Conservation (phyloP, 2,888 invertebrate species). For the Lasioglossum lativentre region DNA sequence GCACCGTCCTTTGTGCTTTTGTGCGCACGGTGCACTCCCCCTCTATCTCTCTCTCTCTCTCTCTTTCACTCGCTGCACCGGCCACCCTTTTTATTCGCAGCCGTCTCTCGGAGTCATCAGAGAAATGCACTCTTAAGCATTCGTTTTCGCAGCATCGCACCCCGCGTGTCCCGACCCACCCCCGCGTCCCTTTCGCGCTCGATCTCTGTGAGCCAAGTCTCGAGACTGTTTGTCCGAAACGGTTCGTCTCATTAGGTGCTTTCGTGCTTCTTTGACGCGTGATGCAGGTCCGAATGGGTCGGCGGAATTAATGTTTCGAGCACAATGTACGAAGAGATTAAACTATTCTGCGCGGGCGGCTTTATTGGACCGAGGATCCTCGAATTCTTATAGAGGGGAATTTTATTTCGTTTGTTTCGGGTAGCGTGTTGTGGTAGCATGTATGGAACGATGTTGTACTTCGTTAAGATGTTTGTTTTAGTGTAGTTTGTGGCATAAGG, state of each 20-base stretch:
- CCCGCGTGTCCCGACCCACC: neutral
- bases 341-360: neutral
- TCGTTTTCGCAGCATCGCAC: slow-evolving; percentile 52
- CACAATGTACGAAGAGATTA: neutral
- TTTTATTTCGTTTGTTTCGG: neutral
- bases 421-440: neutral
- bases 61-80: neutral
- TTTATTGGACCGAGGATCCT: neutral
- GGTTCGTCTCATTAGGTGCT: slow-evolving; percentile 36
- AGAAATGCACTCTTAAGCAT: slow-evolving; percentile 65
- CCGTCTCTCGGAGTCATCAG: slow-evolving; percentile 51
- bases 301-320: neutral
- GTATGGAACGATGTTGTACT: neutral
- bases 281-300: neutral
- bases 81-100: slow-evolving; percentile 32
- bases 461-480: neutral
- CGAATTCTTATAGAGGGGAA: neutral
- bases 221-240: slow-evolving; percentile 29
- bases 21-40: slow-evolving; percentile 1
- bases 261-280: neutral
- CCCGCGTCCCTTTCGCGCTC: slow-evolving; percentile 26
- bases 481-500: neutral
- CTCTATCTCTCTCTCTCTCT: neutral
- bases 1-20: slow-evolving; percentile 25
- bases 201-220: slow-evolving; percentile 22